Conservation (phyloP, 2,113 vertebrate species). For the Myotis davidii region DNA sequence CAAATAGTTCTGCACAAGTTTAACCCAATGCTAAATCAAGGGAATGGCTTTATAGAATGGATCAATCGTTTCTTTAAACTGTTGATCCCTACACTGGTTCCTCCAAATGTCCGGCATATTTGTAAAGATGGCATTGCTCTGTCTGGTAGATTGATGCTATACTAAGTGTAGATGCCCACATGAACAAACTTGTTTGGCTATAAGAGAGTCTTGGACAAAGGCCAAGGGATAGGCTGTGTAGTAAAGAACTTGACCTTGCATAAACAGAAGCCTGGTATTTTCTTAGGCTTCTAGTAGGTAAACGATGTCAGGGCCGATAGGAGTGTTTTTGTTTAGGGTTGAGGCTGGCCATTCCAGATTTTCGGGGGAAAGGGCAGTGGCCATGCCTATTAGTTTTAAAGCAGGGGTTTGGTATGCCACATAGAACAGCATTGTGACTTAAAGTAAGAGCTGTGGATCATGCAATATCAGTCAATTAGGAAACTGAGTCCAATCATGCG, state of each 20-base stretch:
- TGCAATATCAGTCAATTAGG: neutral
- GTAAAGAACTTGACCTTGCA: neutral
- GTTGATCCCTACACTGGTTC: neutral
- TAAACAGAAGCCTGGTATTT: neutral
- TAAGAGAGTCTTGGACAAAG: neutral
- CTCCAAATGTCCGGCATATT: neutral
- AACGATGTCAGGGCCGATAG: neutral
- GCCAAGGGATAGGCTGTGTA: neutral
- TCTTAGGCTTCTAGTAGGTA: neutral
- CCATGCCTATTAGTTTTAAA: neutral
- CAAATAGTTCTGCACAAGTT: neutral
- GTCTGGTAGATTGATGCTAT: neutral
- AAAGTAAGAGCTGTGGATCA: neutral
- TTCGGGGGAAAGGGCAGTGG: neutral
- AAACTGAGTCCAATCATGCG: neutral
- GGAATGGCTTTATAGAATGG: neutral
- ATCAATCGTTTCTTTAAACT: neutral
- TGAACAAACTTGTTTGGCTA: neutral
- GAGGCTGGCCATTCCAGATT: neutral
- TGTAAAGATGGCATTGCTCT: neutral
- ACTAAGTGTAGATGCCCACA: neutral
- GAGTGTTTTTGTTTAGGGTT: neutral
- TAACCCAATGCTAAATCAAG: neutral
- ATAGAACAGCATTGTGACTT: neutral
- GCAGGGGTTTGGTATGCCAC: neutral